phyloP scores from a whole-genome alignment of 2,888 invertebrate genomes.

The Spodoptera exigua region DNA sequence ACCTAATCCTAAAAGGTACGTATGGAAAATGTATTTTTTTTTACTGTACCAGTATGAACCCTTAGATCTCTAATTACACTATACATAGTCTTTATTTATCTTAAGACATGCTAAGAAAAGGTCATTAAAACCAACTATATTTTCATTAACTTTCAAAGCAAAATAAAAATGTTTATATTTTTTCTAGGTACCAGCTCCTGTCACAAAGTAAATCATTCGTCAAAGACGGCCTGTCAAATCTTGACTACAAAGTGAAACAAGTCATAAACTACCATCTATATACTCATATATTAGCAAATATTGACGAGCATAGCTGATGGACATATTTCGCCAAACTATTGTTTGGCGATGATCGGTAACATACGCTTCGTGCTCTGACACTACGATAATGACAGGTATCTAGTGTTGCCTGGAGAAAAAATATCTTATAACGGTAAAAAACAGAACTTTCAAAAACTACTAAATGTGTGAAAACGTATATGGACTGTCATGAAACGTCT shows the following conservation, averaged over 20 bases:
- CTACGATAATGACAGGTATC: slow-evolving; percentile 21
- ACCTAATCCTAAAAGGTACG: slow-evolving; percentile 96
- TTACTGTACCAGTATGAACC: too few species aligned
- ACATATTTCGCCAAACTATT: slow-evolving; percentile 87
- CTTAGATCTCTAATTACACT: too few species aligned
- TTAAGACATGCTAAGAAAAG: too few species aligned
- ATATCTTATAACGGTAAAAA: slow-evolving; percentile 4
- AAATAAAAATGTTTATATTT: too few species aligned
- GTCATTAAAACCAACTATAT: too few species aligned
- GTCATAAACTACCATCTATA: slow-evolving; percentile 92
- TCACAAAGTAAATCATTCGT: slow-evolving; percentile 94
- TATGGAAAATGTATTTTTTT: not conserved
- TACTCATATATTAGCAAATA: slow-evolving; percentile 94
- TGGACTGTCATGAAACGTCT: slow-evolving; percentile 9
- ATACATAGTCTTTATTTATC: too few species aligned
- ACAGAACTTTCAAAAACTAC: slow-evolving; percentile 11
- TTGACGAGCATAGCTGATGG: slow-evolving; percentile 93
- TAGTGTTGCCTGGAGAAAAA: slow-evolving; percentile 44
- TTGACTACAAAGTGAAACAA: slow-evolving; percentile 93
- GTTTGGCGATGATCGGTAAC: slow-evolving; percentile 87
- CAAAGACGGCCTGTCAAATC: slow-evolving; percentile 95
- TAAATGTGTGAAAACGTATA: slow-evolving; percentile 2
- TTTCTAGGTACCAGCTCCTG: slow-evolving; percentile 94
- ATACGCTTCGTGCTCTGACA: slow-evolving; percentile 44
- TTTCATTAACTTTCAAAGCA: too few species aligned